Conservation (phyloP, 2,797 vertebrate genomes). For the Rhynchotus rufescens region DNA sequence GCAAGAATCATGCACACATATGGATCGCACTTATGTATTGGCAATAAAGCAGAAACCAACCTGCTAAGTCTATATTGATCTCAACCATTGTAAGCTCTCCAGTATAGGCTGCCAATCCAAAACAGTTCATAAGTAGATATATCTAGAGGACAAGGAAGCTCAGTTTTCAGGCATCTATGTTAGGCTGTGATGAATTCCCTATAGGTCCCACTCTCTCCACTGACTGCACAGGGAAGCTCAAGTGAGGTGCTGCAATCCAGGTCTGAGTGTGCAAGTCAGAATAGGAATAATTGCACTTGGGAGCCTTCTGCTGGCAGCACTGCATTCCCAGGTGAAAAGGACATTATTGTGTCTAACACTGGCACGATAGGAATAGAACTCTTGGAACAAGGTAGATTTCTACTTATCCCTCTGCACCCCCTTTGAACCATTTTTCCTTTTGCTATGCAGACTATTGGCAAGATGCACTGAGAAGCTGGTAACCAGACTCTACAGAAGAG, state of each 20-base stretch:
- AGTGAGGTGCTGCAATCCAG: not conserved
- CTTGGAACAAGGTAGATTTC: slow-evolving; percentile 16
- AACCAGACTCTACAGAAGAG: slow-evolving; percentile 42
- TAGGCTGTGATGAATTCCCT: not conserved
- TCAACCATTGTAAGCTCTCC: not conserved
- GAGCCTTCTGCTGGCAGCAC: slow-evolving; percentile 40
- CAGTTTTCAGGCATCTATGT: not conserved
- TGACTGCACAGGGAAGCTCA: not conserved
- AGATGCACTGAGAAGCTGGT: not conserved
- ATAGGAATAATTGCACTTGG: not conserved
- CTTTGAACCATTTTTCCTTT: slow-evolving; percentile 37
- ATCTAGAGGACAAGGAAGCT: not conserved
- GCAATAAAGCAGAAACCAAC: not conserved
- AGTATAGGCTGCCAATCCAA: not conserved
- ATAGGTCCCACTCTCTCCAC: not conserved
- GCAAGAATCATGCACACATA: not conserved
- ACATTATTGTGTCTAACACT: slow-evolving; percentile 4
- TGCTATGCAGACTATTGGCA: slow-evolving; percentile 36
- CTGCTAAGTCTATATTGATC: not conserved
- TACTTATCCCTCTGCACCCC: not conserved
- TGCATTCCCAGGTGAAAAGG: not conserved
- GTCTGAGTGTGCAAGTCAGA: not conserved
- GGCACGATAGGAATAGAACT: not conserved
- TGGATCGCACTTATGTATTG: not conserved
- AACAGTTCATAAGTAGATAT: not conserved